Percentiles rank a stretch among this genome's conserved stretches.
These are phyloP conservation scores for Cheilosia vernalis DNA, from an alignment of 2,888 invertebrate species.

Conservation along the genomic window DNA sequence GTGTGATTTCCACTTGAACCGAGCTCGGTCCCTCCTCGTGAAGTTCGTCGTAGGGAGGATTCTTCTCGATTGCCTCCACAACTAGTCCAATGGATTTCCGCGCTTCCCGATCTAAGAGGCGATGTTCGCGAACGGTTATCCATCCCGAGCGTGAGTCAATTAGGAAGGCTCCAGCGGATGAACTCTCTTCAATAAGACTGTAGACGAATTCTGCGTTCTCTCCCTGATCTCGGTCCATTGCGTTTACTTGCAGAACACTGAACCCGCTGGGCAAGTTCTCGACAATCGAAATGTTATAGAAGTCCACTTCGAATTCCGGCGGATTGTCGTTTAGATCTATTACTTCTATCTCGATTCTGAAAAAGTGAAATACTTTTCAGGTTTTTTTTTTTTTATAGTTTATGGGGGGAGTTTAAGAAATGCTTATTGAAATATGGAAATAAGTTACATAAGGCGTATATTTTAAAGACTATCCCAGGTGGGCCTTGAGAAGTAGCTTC, in stretches of 20 bases:
- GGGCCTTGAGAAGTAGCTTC: too few relatives aligned
- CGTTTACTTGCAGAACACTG: slow-evolving; percentile 85
- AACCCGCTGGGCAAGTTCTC: slow-evolving; percentile 94
- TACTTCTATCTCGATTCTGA: slow-evolving; percentile 88
- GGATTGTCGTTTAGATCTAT: slow-evolving; percentile 92
- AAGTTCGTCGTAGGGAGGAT: slow-evolving; percentile 84
- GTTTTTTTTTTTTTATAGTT: too few relatives aligned
- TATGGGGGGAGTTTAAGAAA: too few relatives aligned
- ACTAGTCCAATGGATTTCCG: slow-evolving; percentile 89
- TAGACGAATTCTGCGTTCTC: slow-evolving; percentile 94
- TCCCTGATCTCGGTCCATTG: slow-evolving; percentile 91
- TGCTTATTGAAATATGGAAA: too few relatives aligned
- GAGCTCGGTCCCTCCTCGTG: slow-evolving; percentile 83
- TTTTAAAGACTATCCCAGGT: too few relatives aligned
- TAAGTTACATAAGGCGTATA: too few relatives aligned
- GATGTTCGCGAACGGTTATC: slow-evolving; percentile 91
- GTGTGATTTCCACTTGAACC: slow-evolving; percentile 91
- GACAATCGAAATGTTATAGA: slow-evolving; percentile 95
- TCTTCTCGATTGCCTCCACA: slow-evolving; percentile 91
- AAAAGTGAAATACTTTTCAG: neutral
- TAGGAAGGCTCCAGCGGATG: slow-evolving; percentile 88
- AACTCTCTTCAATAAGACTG: slow-evolving; percentile 87
- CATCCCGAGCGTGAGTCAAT: slow-evolving; percentile 92
- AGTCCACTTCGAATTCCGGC: slow-evolving; percentile 94
- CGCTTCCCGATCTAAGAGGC: slow-evolving; percentile 91